Evolutionary conservation across 2,888 invertebrate genomes (phyloP).

Genomic region (Eudemis profundana): DNA sequence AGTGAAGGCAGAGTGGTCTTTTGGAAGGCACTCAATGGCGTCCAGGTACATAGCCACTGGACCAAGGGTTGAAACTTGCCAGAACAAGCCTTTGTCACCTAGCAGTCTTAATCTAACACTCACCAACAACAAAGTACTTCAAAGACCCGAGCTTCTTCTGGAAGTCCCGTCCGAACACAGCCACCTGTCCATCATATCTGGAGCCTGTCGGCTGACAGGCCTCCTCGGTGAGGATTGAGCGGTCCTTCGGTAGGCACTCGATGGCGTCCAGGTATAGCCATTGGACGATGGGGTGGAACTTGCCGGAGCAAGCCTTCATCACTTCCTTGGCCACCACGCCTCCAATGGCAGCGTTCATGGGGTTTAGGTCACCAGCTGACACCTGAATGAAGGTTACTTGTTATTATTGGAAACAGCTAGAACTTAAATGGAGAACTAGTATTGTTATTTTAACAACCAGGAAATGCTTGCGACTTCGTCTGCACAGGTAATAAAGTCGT

Average conservation of each 20-base stretch:
- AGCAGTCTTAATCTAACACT: conserved; percentile 58
- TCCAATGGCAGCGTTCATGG: conserved; percentile 97
- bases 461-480: no score
- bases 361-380: conserved; percentile 92
- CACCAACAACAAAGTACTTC: conserved; percentile 91
- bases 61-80: not conserved
- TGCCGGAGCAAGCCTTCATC: conserved; percentile 99
- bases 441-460: no score
- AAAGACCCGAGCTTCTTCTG: conserved; percentile 92
- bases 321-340: conserved; percentile 99
- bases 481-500: no score
- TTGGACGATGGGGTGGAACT: conserved; percentile 96
- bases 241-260: conserved; percentile 94
- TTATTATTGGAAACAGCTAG: no score
- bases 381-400: no score
- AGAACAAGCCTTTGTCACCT: not conserved
- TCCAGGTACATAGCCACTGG: conserved; percentile 93
- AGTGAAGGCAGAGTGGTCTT: conserved; percentile 86
- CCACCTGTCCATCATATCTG: conserved; percentile 95
- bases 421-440: no score
- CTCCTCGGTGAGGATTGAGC: conserved; percentile 87
- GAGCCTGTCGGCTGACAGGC: conserved; percentile 89
- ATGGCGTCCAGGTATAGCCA: conserved; percentile 98
- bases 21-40: conserved; percentile 96
- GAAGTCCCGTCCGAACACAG: conserved; percentile 96